Conservation (phyloP, 2,797 vertebrate genomes). For the Pseudotriccus pelzelni region DNA sequence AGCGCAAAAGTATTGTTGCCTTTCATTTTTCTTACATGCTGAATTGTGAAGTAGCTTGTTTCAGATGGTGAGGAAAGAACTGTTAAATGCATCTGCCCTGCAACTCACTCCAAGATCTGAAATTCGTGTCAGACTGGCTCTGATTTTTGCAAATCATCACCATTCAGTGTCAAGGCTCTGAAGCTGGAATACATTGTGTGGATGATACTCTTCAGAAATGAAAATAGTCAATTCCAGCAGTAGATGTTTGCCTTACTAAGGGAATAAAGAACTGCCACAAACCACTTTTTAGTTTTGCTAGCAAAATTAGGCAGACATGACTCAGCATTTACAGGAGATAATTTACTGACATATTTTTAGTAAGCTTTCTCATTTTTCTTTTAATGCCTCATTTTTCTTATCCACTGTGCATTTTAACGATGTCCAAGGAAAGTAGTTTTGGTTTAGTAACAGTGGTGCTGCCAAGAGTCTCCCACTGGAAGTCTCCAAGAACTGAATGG, state of each 20-base stretch:
- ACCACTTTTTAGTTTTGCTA: background rate
- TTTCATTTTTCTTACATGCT: background rate
- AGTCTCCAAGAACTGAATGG: background rate
- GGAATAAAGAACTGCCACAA: background rate
- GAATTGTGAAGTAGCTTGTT: background rate
- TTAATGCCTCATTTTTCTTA: slow-evolving; percentile 3
- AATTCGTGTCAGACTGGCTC: background rate
- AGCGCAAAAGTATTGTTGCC: background rate
- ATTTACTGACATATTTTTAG: background rate
- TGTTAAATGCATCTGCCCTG: background rate
- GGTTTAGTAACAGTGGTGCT: background rate
- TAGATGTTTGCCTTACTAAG: background rate
- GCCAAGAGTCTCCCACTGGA: background rate
- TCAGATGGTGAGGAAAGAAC: background rate
- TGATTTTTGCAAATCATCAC: background rate
- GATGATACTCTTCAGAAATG: background rate
- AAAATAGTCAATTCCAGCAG: background rate
- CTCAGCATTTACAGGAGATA: background rate
- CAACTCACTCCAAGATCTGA: background rate
- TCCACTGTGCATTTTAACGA: background rate
- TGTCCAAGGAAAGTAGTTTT: background rate
- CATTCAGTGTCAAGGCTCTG: background rate
- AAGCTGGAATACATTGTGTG: rapidly evolving
- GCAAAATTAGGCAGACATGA: background rate
- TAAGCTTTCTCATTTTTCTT: background rate